These are phyloP conservation scores for Falco novaeseelandiae DNA, from an alignment of 2,797 vertebrate species.

Conservation along the genomic window DNA sequence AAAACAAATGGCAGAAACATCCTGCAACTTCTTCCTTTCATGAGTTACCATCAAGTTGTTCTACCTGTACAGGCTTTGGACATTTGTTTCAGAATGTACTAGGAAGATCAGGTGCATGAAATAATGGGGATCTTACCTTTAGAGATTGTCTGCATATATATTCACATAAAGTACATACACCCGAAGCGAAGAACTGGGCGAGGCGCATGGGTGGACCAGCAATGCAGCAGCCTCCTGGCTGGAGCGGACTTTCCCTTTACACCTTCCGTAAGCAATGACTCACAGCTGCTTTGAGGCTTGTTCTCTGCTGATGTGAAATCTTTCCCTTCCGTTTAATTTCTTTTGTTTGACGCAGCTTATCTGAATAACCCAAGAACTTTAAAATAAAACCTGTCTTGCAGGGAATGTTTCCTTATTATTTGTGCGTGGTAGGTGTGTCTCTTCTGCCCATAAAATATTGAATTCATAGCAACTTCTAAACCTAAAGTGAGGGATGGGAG, in stretches of 20 bases:
- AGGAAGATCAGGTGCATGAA: neutral
- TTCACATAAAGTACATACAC: neutral
- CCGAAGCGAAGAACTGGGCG: neutral
- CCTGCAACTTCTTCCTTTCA: neutral
- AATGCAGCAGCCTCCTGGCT: neutral
- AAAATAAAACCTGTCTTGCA: neutral
- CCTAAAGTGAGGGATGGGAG: neutral
- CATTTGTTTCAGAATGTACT: neutral
- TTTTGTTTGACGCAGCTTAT: neutral
- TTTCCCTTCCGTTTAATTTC: neutral
- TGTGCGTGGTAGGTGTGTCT: neutral
- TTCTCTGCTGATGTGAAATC: neutral
- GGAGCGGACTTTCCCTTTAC: neutral
- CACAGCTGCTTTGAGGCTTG: neutral
- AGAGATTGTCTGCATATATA: neutral
- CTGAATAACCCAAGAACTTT: neutral
- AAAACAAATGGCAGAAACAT: neutral
- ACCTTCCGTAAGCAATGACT: neutral
- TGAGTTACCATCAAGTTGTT: neutral
- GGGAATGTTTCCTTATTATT: neutral
- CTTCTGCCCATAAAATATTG: neutral
- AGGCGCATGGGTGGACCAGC: neutral
- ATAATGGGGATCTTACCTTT: neutral
- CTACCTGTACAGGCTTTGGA: neutral
- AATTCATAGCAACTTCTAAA: neutral